Conservation (phyloP, 2,888 invertebrate species). For the Allophyes oxyacanthae region DNA sequence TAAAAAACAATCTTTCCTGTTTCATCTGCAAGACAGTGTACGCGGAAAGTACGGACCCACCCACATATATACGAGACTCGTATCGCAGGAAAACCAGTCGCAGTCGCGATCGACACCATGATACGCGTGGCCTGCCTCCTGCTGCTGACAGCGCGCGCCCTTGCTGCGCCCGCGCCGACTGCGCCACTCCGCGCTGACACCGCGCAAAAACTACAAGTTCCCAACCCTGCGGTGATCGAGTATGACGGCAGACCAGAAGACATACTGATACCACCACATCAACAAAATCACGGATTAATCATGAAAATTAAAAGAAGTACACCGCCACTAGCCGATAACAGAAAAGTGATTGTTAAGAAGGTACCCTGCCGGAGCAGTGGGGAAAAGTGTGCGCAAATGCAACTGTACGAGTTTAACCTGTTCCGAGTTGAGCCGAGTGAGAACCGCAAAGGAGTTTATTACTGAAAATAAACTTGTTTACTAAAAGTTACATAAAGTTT, state of each 20-base stretch:
- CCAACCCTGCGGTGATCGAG: neutral
- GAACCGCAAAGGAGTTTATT: conserved; percentile 34
- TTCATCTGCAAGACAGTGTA: conserved; percentile 40
- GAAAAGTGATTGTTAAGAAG: conserved; percentile 50
- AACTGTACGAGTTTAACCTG: conserved; percentile 59
- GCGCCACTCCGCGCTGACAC: neutral
- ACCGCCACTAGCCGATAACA: conserved; percentile 14
- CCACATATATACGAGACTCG: conserved; percentile 35
- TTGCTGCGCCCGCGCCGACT: conserved; percentile 20
- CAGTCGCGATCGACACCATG: conserved; percentile 19
- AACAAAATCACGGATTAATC: neutral
- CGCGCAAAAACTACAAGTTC: neutral
- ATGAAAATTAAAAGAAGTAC: conserved; percentile 19
- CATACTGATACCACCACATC: neutral
- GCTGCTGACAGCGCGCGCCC: conserved; percentile 27
- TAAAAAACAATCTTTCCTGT: conserved; percentile 24
- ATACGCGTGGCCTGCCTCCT: conserved; percentile 35
- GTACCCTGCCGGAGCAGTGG: conserved; percentile 41
- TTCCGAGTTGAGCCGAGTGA: conserved; percentile 34
- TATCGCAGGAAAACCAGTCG: conserved; percentile 35
- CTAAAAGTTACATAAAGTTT: neutral
- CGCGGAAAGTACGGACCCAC: conserved; percentile 46
- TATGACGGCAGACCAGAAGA: neutral
- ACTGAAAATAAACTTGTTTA: conserved; percentile 27
- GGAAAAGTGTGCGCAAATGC: conserved; percentile 35